These are phyloP conservation scores for Hypsopygia costalis DNA, from an alignment of 2,888 invertebrate genomes.

Conservation along the genomic window DNA sequence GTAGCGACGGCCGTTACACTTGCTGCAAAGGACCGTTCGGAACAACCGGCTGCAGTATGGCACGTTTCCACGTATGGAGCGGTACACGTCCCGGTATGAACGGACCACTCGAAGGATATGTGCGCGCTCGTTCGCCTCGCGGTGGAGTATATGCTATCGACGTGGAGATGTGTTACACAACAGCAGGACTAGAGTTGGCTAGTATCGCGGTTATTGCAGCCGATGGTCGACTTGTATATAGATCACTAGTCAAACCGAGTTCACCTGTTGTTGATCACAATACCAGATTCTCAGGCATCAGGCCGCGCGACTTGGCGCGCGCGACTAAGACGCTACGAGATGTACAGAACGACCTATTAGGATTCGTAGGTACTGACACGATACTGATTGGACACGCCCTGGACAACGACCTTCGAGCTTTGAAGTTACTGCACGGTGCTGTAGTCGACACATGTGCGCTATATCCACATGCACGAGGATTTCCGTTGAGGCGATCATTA, in stretches of 20 bases:
- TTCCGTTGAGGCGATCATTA: slow-evolving; percentile 91
- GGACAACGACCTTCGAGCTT: slow-evolving; percentile 94
- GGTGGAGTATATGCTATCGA: slow-evolving; percentile 91
- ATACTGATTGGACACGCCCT: slow-evolving; percentile 97
- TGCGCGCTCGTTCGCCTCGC: slow-evolving; percentile 77
- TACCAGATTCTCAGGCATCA: slow-evolving; percentile 97
- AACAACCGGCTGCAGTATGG: slow-evolving; percentile 83
- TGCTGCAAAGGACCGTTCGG: slow-evolving; percentile 82
- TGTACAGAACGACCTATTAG: slow-evolving; percentile 92
- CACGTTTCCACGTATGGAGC: slow-evolving; percentile 88
- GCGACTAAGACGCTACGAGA: slow-evolving; percentile 86
- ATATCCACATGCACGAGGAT: slow-evolving; percentile 92
- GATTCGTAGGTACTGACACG: slow-evolving; percentile 89
- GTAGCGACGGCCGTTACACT: slow-evolving; percentile 75
- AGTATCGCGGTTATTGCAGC: slow-evolving; percentile 91
- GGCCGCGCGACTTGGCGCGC: slow-evolving; percentile 75
- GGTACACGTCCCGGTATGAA: slow-evolving; percentile 86
- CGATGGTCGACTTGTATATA: slow-evolving; percentile 89
- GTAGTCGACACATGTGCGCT: slow-evolving; percentile 95
- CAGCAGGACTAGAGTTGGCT: slow-evolving; percentile 91
- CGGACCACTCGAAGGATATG: slow-evolving; percentile 86
- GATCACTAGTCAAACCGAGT: slow-evolving; percentile 91
- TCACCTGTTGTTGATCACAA: slow-evolving; percentile 94
- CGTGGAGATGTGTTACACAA: slow-evolving; percentile 98
- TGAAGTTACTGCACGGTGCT: slow-evolving; percentile 90